Percentiles rank a stretch among this genome's conserved stretches.
Evolutionary conservation across 1,140 invertebrate species (phyloP).

Genomic region (Pachyrhynchus sulphureomaculatus): DNA sequence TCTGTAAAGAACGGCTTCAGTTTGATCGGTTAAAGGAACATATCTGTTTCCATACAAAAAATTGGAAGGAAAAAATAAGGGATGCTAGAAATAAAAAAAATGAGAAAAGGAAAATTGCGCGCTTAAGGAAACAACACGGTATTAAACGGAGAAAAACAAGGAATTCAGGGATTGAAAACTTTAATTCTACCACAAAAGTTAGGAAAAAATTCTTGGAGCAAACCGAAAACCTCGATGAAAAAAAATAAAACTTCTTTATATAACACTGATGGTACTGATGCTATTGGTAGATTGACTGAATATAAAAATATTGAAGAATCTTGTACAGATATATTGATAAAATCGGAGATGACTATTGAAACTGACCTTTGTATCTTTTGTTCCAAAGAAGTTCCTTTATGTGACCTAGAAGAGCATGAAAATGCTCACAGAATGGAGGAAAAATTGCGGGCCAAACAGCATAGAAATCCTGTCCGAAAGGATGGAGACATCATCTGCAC

Average conservation of each 20-base stretch:
- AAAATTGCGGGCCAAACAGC: not conserved
- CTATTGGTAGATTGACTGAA: too few relatives aligned
- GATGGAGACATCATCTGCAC: not conserved
- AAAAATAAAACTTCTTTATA: too few relatives aligned
- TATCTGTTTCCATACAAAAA: not conserved
- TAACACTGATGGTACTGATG: too few relatives aligned
- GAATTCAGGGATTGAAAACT: too few relatives aligned
- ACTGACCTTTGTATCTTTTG: conserved; percentile 23
- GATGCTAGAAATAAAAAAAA: not conserved
- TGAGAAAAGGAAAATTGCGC: not conserved
- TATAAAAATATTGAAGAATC: not conserved
- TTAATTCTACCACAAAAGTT: too few relatives aligned
- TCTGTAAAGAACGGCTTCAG: not conserved
- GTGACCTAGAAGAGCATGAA: conserved; percentile 1
- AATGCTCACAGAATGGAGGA: conserved; percentile 3
- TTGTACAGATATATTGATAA: not conserved
- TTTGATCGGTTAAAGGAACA: not conserved
- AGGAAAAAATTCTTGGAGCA: too few relatives aligned
- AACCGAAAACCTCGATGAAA: too few relatives aligned
- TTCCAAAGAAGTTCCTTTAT: conserved; percentile 12
- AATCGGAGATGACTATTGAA: not conserved
- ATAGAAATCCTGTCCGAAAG: not conserved
- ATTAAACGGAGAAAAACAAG: not conserved
- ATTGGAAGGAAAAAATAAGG: too few relatives aligned
- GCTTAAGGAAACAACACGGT: not conserved